Base-by-base conservation (phyloP, 2,797 vertebrate species). In the Galagoides demidoff region DNA sequence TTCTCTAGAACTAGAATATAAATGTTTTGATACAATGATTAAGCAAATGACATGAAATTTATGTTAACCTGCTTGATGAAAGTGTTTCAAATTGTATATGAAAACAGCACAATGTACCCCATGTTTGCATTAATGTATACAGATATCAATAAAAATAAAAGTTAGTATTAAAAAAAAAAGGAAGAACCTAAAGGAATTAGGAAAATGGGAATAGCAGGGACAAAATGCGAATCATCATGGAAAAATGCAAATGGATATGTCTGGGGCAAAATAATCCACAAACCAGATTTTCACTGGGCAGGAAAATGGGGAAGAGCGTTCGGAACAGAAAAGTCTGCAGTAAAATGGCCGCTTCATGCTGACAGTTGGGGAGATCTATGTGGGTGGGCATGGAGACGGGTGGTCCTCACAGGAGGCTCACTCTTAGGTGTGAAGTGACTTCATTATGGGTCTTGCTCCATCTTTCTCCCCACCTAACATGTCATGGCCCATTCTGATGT, bases 181-280 rank as follows among this genome's bases (percentile, higher is more conserved):
- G 91, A 86, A 92, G 61, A 92, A 96, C 87, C 84, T 97, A 92
- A 92, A 97, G 96, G 96, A 97, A 94, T 97, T 83, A 96, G 95
- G 93, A 91, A 95, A 97, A 97, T 92, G 97, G 85, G 74, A 95
- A 96, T 94, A 96, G 64, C 95, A 95, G 96, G 81, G 85, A 73
- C 45, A 81, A 93, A 90, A 85, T 79, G 31, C 9, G 22, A 84
- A 93, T 96, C 87, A 95, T 95, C 77, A 85, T 92, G 92, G 95
- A 96, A 97, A 97, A 97, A 96, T 90, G 91, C 95, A 95, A 95
- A 88, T 83, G 73, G 86, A 93, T 95, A 91, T n/a, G 82, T 91
- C 97, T 93, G 59, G 71, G 68, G 49, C 81, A 71, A 89, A 95
- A 88, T 95, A 83, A 98, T 97, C 71, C 94, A 96, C 64, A 95